Evolutionary conservation across 2,888 invertebrate genomes (phyloP), one percentile per base, ranked within the genome.

Genomic region (Crematogaster levior): DNA sequence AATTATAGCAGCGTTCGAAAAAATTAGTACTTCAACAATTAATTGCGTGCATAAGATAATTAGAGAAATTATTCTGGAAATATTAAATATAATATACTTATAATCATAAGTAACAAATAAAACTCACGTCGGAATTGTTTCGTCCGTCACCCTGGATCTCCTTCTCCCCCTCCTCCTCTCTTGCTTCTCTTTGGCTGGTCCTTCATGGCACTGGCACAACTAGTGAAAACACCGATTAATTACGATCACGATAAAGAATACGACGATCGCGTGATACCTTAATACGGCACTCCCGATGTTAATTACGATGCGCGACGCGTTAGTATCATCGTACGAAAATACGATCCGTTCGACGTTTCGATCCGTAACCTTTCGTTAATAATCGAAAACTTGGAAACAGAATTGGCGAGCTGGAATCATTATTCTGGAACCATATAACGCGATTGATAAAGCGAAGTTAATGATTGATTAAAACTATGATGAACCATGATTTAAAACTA

Each of bases 201-300:
- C 34, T 37, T 34, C 15, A 15, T 40, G 24, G 7, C 37, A 61
- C 15, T 27, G 7, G 15, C 24, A 37, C 5, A 15, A 56, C 37
- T 61, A 37, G 37, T 21, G 21, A 61, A 24, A 61, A 61, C 12
- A 37, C 15, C 21, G 61, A 61, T 34, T 61, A 61, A 61, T 61
- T 40, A 61, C 61, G n/a, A n/a, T 48, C 48, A 56, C 15, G 9
- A n/a, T 58, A 58, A 58, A 34, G 30, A 56, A 56, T 56, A 18
- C 9, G 18, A 34, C 30, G 30, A 58, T 58, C 9, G 58, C 30
- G 9, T 30, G 58, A 5, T 3, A 58, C 58, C n/a, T 58, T 58
- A 3, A 30, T 15, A 24, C 40, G 15, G n/a, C 15, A 40, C 18
- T 63, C 63, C 40, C 63, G 24, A 24, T 18, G 18, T 40, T 63